These are phyloP conservation scores for Nannoperca australis DNA, from an alignment of 2,797 vertebrate genomes.

Conservation along the genomic window DNA sequence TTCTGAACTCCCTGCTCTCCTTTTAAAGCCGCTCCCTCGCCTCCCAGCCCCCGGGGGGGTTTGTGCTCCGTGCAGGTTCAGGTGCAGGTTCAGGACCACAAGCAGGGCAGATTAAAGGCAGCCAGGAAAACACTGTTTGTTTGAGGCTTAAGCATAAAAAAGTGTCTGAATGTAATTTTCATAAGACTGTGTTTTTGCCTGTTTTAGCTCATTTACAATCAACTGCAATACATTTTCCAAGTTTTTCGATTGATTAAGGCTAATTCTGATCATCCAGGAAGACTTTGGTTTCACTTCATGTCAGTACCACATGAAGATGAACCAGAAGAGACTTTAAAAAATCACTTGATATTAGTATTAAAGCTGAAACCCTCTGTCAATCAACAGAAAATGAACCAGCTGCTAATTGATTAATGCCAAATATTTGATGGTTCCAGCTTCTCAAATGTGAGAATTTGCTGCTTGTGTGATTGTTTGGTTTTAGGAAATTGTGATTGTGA, in stretches of 20 bases:
- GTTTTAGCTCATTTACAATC: slow-evolving; percentile 36
- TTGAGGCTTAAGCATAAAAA: not conserved
- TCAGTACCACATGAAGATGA: not conserved
- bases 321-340: not conserved
- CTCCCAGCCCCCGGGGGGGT: slow-evolving; percentile 43
- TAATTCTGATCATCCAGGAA: not conserved
- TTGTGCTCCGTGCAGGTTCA: slow-evolving; percentile 56
- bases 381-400: too few relatives aligned
- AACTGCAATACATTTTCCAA: not conserved
- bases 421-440: not conserved
- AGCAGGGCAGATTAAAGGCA: not conserved
- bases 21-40: slow-evolving; percentile 7
- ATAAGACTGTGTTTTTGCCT: not conserved
- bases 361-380: not conserved
- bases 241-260: not conserved
- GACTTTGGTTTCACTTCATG: not conserved
- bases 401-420: not conserved
- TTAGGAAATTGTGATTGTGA: too few relatives aligned
- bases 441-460: not conserved
- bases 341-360: not conserved
- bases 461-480: too few relatives aligned
- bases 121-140: not conserved
- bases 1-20: slow-evolving; percentile 18
- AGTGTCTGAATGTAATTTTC: not conserved
- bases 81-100: slow-evolving; percentile 23